Evolutionary conservation across 2,888 invertebrate genomes (phyloP), one percentile per base, ranked within the genome.

Genomic region (Sycophila texana): DNA sequence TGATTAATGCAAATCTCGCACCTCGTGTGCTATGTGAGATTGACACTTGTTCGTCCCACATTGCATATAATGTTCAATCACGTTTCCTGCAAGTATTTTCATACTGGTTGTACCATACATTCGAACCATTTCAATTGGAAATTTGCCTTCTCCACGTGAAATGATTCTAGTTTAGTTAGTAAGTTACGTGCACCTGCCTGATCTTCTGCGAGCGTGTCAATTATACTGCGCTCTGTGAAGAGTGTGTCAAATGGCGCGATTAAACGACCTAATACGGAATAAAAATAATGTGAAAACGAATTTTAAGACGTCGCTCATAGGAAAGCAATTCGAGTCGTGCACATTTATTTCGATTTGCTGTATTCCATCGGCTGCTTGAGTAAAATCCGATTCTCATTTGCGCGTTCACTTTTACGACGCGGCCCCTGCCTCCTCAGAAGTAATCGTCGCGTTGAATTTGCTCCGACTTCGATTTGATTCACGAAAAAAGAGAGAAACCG

Each of bases 1-100:
- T 80, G 74, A 80, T 80, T 74, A 80, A 80, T 80, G 74, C 55
- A 77, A 66, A 73, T 73, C 26, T 5, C 63, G 18, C 30, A 26
- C 22, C 51, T 30, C 53, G 30, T 39, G 47, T 22, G 5, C 55
- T 16, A 18, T 74, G 49, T 55, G 66, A 71, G 71, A 66, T 65
- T 70, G 79, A 79, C 71, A 79, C 49, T 65, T 12, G 39, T 57
- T 39, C n/a, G 61, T 60, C 47, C 58, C 51, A 53, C 47, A 61
- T 74, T 22, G 20, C 39, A 55, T 55, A 26, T 39, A 61, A 65
- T 55, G 65, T 30, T 49, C 53, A 53, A 61, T 58, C 65, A 20
- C 26, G 47, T 67, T 61, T 22, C 16, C 53, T 55, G n/a, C 20
- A 20, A 61, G 2, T 14, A 5, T 74, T 63, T 68, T 58, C 70